phyloP scores from a whole-genome alignment of 2,113 vertebrate species.

The Orthochromis malagaraziensis region DNA sequence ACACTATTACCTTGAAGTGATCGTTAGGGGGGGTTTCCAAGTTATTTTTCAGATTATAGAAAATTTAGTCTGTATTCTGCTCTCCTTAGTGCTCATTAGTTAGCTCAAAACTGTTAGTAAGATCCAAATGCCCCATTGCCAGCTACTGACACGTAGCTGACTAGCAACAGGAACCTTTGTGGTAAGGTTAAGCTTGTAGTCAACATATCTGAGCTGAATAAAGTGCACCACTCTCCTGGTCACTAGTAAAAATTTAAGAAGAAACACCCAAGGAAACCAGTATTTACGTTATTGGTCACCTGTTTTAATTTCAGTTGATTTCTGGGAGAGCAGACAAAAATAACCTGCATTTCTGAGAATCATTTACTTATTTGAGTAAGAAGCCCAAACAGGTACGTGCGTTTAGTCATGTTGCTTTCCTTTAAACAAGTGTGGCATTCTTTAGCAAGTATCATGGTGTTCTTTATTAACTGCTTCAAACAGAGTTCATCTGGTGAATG shows the following conservation, averaged over 20 bases:
- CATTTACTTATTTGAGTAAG: neutral
- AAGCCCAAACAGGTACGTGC: neutral
- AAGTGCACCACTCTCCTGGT: neutral
- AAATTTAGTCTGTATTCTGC: fast-evolving
- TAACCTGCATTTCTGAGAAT: neutral
- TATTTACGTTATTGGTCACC: neutral
- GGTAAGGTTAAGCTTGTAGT: neutral
- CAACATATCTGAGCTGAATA: neutral
- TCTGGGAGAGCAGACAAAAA: neutral
- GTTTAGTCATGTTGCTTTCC: neutral
- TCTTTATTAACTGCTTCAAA: neutral
- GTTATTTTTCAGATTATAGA: neutral
- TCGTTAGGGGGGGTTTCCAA: fast-evolving
- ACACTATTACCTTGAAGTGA: neutral
- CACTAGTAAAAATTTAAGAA: neutral
- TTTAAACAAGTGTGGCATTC: neutral
- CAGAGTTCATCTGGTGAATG: neutral
- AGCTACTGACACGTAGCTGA: neutral
- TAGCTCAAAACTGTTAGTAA: neutral
- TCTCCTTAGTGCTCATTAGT: neutral
- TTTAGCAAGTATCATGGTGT: neutral
- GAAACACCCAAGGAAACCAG: neutral
- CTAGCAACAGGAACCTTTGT: neutral
- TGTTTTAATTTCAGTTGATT: neutral
- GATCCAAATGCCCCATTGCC: neutral